phyloP scores from a whole-genome alignment of 2,797 vertebrate species.

The Sebastes cheni region DNA sequence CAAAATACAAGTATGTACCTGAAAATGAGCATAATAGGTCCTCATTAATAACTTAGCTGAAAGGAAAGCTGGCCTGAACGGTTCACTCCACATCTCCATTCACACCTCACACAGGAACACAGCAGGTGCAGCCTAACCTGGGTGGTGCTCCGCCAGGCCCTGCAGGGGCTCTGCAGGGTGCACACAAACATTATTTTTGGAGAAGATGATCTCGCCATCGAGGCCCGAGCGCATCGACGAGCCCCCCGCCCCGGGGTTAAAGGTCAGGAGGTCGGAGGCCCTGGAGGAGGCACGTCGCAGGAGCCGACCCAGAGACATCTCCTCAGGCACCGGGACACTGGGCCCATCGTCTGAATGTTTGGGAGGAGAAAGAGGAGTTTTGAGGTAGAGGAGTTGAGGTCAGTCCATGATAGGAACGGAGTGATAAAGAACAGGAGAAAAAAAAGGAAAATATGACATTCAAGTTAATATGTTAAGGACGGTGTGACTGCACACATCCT shows the following conservation, averaged over 20 bases:
- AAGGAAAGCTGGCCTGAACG: not conserved
- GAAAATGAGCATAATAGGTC: too few relatives aligned
- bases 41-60: not conserved
- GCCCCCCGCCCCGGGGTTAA: conserved; percentile 82
- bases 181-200: conserved; percentile 98
- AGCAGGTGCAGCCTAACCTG: conserved; percentile 82
- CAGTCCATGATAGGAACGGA: not conserved
- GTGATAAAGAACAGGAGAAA: not conserved
- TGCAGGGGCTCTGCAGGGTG: conserved; percentile 92
- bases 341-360: conserved; percentile 89
- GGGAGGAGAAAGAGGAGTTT: not conserved
- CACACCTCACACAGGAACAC: not conserved
- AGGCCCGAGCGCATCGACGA: conserved; percentile 79
- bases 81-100: not conserved
- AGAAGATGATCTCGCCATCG: conserved; percentile 96
- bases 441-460: not conserved
- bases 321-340: conserved; percentile 77
- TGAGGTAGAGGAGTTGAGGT: not conserved
- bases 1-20: too few relatives aligned
- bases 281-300: conserved; percentile 95
- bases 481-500: not conserved
- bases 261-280: conserved; percentile 96
- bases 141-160: conserved; percentile 92
- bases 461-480: not conserved
- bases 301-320: conserved; percentile 98